Evolutionary conservation across 2,888 invertebrate species (phyloP).

Genomic region (Xylota segnis): DNA sequence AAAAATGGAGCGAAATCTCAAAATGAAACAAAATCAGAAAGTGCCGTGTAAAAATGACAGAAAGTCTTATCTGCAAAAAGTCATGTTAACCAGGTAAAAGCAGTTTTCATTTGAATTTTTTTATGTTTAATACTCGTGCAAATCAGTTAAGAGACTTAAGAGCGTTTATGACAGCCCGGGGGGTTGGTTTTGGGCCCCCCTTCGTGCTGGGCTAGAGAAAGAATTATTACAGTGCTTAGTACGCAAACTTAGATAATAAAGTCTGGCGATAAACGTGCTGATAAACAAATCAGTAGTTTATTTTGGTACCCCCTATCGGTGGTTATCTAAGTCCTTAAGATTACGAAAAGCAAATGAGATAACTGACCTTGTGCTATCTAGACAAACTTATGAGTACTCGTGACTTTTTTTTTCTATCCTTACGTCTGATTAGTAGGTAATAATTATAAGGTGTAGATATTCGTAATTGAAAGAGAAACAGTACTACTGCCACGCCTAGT

Average conservation of each 20-base stretch:
- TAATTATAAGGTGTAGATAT: too few relatives aligned
- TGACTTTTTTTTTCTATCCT: too few relatives aligned
- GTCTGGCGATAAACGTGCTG: conserved; percentile 11
- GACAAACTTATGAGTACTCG: neutral
- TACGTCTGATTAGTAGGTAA: too few relatives aligned
- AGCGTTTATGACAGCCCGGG: neutral
- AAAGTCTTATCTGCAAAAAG: conserved; percentile 83
- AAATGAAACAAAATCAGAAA: conserved; percentile 81
- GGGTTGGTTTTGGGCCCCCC: neutral
- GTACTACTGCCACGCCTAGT: too few relatives aligned
- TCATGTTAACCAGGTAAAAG: conserved; percentile 84
- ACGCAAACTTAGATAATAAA: conserved; percentile 3
- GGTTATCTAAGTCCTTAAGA: neutral
- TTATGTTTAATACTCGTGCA: neutral
- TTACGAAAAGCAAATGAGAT: neutral
- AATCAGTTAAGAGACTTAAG: neutral
- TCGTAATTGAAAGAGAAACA: too few relatives aligned
- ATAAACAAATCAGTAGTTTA: neutral
- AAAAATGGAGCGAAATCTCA: conserved; percentile 81
- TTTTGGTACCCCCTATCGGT: neutral
- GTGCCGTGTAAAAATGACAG: conserved; percentile 84
- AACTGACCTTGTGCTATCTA: too few relatives aligned
- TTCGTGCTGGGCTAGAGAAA: neutral
- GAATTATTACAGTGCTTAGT: neutral
- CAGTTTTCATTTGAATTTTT: neutral